Base-by-base conservation (phyloP, 2,888 invertebrate species). In the Apodemia zela region DNA sequence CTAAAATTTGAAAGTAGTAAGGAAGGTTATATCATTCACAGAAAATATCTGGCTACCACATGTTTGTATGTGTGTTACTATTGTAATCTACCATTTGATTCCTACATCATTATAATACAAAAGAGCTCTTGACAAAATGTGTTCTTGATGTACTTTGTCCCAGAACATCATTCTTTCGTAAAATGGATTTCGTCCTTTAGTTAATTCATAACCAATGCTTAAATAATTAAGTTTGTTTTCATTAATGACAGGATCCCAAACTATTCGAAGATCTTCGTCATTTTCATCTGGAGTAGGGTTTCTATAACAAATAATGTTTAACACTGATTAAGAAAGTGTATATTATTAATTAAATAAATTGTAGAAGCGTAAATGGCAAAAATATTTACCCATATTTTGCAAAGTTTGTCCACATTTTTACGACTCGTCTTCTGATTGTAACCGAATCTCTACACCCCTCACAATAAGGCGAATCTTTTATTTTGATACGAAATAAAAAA, bases 391-490 rank as follows among this genome's bases (percentile, higher is more conserved):
- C 86, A 70, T 80, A 84, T 82, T 87, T 91, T 49, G 92, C 91
- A 73, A 92, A 92, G 72, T 92, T 92, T 0, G 91, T 90, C 90
- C 92, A 92, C 85, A 92, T 81, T 73, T 80, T 85, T 4, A 88
- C 72, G 60, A 90, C 79, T 74, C 84, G 81, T 25, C 72, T 80
- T 68, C 85, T 82, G 17, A 85, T 87, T 57, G 68, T 77, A 3
- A 85, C 71, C 10, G 87, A 85, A 69, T 89, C 87, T 63, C 83
- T 73, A 68, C 82, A 85, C 21, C 87, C 87, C 71, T 82, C 83
- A 66, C 78, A 83, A 33, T 73, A 65, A 7, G 72, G 70, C 29
- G 66, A 66, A 15, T 77, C 75, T 13, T 76, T 73, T 61, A 71
- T 68, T 71, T 77, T 81, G 10, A 85, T 72, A 33, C 79, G 73